These are phyloP conservation scores for Calyptommatus sinebrachiatus DNA, from an alignment of 2,113 vertebrate species.

Conservation along the genomic window DNA sequence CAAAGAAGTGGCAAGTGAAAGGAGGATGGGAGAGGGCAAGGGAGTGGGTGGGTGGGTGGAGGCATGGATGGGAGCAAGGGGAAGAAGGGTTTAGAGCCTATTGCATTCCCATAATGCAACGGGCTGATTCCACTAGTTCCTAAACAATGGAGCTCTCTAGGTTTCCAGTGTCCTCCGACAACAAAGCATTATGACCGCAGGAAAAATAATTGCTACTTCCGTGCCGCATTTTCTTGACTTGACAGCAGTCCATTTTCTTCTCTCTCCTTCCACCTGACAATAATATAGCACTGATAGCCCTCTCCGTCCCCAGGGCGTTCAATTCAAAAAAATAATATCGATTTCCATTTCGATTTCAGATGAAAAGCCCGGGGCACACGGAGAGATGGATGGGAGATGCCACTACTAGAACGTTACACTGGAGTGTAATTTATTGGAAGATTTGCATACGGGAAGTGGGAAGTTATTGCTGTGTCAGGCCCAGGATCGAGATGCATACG, in stretches of 20 bases:
- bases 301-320: background rate
- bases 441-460: background rate
- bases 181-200: background rate
- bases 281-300: background rate
- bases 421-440: background rate
- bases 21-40: no score
- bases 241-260: background rate
- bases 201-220: background rate
- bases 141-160: background rate
- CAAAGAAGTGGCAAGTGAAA: no score
- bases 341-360: background rate
- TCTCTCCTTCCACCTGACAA: background rate
- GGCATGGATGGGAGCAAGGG: no score
- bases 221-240: background rate
- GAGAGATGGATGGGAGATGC: background rate
- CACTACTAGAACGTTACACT: background rate
- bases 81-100: no score
- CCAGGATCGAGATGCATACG: background rate
- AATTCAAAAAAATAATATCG: conserved; percentile 2
- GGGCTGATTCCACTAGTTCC: background rate
- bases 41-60: no score
- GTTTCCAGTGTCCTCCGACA: background rate
- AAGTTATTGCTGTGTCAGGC: background rate
- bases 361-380: background rate
- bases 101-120: no score